Conservation (phyloP, 2,888 invertebrate genomes). For the Pristionchus exspectatus region DNA sequence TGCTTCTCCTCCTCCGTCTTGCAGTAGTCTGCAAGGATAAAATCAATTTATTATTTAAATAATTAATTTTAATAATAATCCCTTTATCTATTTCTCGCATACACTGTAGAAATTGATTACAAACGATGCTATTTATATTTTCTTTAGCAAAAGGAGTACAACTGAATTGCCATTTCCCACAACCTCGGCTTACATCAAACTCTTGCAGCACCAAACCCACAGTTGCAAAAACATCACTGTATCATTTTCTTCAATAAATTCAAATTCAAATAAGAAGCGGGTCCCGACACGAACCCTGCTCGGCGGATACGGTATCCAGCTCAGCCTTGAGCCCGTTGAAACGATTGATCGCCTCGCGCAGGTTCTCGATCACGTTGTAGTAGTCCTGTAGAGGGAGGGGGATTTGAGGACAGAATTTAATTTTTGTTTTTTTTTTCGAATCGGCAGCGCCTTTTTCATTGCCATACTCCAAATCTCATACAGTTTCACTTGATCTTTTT, state of each 20-base stretch:
- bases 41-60: too few species aligned
- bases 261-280: too few species aligned
- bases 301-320: not conserved
- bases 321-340: conserved; percentile 40
- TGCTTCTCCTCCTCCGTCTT: conserved; percentile 69
- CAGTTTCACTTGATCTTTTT: not conserved
- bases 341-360: conserved; percentile 45
- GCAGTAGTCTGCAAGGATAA: conserved; percentile 57
- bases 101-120: too few species aligned
- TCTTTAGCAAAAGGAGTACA: too few species aligned
- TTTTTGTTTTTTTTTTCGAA: not conserved
- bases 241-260: too few species aligned
- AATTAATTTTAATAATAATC: too few species aligned
- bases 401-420: not conserved
- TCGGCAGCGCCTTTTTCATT: not conserved
- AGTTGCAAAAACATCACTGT: too few species aligned
- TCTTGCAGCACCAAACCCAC: too few species aligned
- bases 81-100: too few species aligned
- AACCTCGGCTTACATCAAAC: too few species aligned
- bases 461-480: not conserved
- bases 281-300: not conserved
- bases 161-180: too few species aligned
- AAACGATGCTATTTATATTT: too few species aligned
- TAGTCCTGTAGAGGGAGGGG: conserved; percentile 60
- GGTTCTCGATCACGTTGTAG: conserved; percentile 69